phyloP scores from a whole-genome alignment of 2,888 invertebrate genomes.

The Caenorhabditis angaria region DNA sequence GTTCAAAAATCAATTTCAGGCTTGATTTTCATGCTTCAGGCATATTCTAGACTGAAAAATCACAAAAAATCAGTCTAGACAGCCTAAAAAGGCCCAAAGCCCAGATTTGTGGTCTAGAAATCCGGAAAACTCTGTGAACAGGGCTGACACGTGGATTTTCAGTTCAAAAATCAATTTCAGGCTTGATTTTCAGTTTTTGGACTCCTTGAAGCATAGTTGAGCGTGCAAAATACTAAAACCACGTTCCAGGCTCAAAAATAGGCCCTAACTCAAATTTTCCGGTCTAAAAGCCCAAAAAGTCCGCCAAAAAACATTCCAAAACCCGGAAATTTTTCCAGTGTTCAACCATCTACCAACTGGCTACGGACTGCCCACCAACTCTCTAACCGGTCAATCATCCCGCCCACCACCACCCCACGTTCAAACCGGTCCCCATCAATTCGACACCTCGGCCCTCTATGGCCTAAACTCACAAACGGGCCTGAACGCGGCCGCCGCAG shows the following conservation, averaged over 20 bases:
- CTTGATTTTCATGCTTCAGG: no score
- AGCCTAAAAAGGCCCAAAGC: no score
- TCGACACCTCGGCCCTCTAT: slow-evolving; percentile 36
- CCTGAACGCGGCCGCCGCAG: neutral
- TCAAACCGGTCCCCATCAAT: slow-evolving; percentile 15
- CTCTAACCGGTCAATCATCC: slow-evolving; percentile 24
- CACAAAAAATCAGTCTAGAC: no score
- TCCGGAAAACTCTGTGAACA: no score
- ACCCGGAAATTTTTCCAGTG: slow-evolving; percentile 36
- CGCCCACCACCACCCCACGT: slow-evolving; percentile 15
- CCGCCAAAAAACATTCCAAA: no score
- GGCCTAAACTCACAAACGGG: slow-evolving; percentile 13
- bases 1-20: no score
- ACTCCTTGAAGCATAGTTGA: neutral
- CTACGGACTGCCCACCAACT: slow-evolving; percentile 36
- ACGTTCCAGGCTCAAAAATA: neutral
- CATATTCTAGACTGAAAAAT: no score
- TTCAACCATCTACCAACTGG: slow-evolving; percentile 46
- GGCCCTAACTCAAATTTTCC: neutral
- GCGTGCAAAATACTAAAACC: neutral
- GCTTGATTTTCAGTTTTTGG: neutral
- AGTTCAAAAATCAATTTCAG: neutral
- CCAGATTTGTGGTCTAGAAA: no score
- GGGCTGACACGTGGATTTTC: neutral
- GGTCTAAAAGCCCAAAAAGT: neutral